Evolutionary conservation across 64 coral and sea anemone species (phyloP).

Genomic region (Catalaphyllia jardinei): DNA sequence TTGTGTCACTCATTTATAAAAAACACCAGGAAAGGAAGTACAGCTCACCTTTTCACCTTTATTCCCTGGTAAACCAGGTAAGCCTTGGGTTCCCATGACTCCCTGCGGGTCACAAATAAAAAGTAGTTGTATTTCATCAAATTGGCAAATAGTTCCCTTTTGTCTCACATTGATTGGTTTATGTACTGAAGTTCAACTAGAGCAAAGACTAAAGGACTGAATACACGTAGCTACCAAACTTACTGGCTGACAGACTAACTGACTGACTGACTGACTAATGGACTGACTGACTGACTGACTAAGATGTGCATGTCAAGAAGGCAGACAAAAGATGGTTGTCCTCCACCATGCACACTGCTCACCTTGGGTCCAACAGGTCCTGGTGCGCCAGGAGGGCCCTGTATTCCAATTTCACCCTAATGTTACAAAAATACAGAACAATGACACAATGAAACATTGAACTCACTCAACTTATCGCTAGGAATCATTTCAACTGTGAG

Average conservation of each 20-base stretch:
- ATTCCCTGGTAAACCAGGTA: neutral
- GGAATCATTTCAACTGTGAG: too few relatives aligned
- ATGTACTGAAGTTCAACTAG: too few relatives aligned
- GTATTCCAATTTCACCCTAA: slow-evolving; percentile 20
- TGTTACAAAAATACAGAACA: neutral
- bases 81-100: slow-evolving; percentile 24
- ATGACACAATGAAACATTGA: neutral
- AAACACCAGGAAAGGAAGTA: neutral
- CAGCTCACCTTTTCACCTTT: slow-evolving; percentile 14
- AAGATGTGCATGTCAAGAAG: neutral
- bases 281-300: too few relatives aligned
- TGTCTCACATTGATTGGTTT: too few relatives aligned
- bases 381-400: neutral
- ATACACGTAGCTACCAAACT: too few relatives aligned
- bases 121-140: neutral
- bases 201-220: too few relatives aligned
- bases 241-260: too few relatives aligned
- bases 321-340: too few relatives aligned
- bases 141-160: too few relatives aligned
- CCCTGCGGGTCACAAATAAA: neutral
- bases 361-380: slow-evolving; percentile 38
- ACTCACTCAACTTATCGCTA: too few relatives aligned
- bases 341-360: neutral
- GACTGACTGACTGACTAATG: too few relatives aligned
- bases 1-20: too few relatives aligned